A percentile compares a stretch with the other conserved stretches of the same genome.
Conservation (phyloP, 2,113 vertebrate species). For the Amazona guildingii region DNA sequence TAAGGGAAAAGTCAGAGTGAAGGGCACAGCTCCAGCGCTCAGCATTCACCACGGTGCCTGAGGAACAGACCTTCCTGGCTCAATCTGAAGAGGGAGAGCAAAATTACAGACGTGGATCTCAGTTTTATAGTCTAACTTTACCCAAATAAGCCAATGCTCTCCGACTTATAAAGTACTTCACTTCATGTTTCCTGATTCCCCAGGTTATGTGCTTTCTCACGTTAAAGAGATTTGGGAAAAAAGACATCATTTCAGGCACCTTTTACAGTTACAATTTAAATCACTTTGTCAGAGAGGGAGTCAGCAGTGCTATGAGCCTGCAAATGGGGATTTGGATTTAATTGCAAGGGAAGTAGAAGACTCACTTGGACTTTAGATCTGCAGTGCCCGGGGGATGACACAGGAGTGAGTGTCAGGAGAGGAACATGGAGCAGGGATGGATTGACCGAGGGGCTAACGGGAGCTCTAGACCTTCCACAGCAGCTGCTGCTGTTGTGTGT, state of each 20-base stretch:
- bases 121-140: neutral
- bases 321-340: neutral
- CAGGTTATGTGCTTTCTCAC: rapidly evolving
- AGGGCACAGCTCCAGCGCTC: neutral
- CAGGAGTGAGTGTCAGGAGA: neutral
- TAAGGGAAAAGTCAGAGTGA: neutral
- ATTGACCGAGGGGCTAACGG: neutral
- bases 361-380: neutral
- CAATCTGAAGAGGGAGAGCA: neutral
- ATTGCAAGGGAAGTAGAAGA: neutral
- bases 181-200: neutral
- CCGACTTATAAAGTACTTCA: neutral
- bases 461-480: neutral
- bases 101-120: neutral
- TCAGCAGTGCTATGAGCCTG: neutral
- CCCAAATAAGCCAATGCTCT: neutral
- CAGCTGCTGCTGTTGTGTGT: rapidly evolving
- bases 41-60: neutral
- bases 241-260: neutral
- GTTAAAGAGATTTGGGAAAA: neutral
- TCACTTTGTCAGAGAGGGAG: neutral
- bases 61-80: neutral
- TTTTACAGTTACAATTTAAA: neutral
- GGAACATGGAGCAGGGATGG: neutral
- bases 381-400: neutral